These are phyloP conservation scores for Cotesia congregata DNA, from an alignment of 2,888 invertebrate species.

Conservation along the genomic window DNA sequence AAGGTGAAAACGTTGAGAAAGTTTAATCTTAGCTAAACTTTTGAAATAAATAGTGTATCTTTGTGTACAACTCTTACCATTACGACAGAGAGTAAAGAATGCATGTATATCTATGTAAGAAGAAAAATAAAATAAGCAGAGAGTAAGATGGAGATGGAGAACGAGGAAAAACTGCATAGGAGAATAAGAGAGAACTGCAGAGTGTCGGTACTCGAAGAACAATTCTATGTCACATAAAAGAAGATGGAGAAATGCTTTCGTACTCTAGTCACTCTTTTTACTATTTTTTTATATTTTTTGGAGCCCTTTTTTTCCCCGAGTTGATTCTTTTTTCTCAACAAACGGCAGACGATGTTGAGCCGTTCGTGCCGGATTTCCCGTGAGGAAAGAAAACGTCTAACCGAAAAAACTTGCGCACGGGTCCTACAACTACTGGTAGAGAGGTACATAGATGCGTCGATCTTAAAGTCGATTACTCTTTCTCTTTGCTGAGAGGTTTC, in stretches of 20 bases:
- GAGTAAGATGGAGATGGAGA: neutral
- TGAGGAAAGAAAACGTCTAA: constrained; percentile 51
- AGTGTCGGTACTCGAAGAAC: neutral
- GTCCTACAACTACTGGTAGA: constrained; percentile 6
- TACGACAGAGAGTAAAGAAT: neutral
- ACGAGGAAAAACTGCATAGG: neutral
- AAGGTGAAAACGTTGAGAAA: constrained; percentile 1
- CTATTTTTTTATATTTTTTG: neutral
- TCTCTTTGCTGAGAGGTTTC: constrained; percentile 28
- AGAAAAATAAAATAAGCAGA: neutral
- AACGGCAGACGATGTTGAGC: constrained; percentile 12
- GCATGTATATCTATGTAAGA: neutral
- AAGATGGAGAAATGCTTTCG: constrained; percentile 2
- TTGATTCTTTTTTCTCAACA: neutral
- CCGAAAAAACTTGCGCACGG: constrained; percentile 51
- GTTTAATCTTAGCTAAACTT: neutral
- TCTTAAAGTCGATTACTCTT: constrained; percentile 53
- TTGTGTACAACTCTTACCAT: neutral
- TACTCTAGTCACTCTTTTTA: neutral
- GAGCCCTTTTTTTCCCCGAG: neutral
- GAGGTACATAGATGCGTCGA: constrained; percentile 47
- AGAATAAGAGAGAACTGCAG: neutral
- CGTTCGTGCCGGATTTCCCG: constrained; percentile 55
- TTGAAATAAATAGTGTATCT: neutral
- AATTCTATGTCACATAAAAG: neutral